phyloP scores from a whole-genome alignment of 1,140 invertebrate species.

The Brachionus rotundiformis region DNA sequence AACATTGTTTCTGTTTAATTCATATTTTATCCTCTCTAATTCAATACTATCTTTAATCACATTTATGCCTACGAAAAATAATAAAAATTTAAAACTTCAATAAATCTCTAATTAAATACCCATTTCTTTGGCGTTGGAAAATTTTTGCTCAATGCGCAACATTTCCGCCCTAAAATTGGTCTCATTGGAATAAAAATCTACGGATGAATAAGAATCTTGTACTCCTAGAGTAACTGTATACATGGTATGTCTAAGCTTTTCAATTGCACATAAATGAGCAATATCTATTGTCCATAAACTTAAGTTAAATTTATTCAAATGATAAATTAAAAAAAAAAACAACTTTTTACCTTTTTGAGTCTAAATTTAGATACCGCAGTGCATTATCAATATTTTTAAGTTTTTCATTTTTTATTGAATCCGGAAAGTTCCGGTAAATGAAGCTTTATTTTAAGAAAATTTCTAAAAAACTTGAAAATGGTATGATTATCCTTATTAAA shows the following conservation, averaged over 20 bases:
- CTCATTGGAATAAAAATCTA: constrained; percentile 33
- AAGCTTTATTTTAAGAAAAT: not conserved
- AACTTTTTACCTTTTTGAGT: not conserved
- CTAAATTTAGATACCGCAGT: not conserved
- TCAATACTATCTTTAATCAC: not conserved
- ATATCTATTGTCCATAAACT: constrained; percentile 51
- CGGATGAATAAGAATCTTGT: not conserved
- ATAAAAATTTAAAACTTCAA: not conserved
- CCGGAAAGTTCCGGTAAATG: not conserved
- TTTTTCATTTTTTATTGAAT: not conserved
- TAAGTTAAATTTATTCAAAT: not conserved
- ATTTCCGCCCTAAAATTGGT: constrained; percentile 13
- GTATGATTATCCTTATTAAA: not conserved
- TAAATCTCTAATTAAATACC: not conserved
- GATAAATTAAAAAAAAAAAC: not conserved
- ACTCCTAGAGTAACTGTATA: constrained; percentile 33
- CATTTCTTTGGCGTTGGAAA: not conserved
- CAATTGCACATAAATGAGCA: constrained; percentile 32
- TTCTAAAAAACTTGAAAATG: constrained; percentile 4
- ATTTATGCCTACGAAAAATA: constrained; percentile 10
- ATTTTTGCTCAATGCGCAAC: constrained; percentile 7
- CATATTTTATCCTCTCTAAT: constrained; percentile 5
- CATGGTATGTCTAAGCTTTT: constrained; percentile 28
- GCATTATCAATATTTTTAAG: not conserved
- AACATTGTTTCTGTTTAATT: constrained; percentile 22